Conservation (phyloP, 2,888 invertebrate species). For the Saturnia pavonia region DNA sequence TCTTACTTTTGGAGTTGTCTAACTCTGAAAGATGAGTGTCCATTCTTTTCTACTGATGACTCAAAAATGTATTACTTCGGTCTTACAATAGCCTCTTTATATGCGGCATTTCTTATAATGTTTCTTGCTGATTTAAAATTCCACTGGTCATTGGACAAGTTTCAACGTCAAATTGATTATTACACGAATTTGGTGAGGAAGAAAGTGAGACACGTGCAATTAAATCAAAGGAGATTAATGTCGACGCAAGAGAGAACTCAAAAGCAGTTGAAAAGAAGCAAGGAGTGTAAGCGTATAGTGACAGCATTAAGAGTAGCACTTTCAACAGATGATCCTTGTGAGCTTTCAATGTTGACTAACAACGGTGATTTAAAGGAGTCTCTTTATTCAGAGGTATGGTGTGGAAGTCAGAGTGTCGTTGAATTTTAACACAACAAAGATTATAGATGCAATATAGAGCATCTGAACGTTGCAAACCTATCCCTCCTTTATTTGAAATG, state of each 20-base stretch:
- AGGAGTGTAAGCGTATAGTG: constrained; percentile 49
- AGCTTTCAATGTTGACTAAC: constrained; percentile 32
- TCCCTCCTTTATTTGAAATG: constrained; percentile 23
- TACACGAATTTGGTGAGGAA: constrained; percentile 54
- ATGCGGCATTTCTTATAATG: constrained; percentile 51
- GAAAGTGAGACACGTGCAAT: constrained; percentile 56
- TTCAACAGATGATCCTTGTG: constrained; percentile 28
- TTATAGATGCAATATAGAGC: not conserved
- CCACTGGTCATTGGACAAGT: constrained; percentile 58
- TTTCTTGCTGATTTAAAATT: constrained; percentile 59
- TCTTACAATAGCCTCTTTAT: constrained; percentile 50
- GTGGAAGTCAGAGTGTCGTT: not conserved
- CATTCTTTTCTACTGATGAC: constrained; percentile 52
- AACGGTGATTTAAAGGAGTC: not conserved
- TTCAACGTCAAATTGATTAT: constrained; percentile 55
- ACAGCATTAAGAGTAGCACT: constrained; percentile 47
- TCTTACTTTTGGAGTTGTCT: constrained; percentile 69
- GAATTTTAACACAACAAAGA: constrained; percentile 3
- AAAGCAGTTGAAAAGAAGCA: constrained; percentile 53
- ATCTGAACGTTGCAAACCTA: not conserved
- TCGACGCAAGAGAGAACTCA: constrained; percentile 56
- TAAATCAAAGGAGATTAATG: constrained; percentile 53
- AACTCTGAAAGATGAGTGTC: constrained; percentile 58
- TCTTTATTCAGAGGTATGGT: not conserved
- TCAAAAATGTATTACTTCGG: constrained; percentile 61